phyloP scores from a whole-genome alignment of 1,140 invertebrate genomes.

The Saccostrea glomerata region DNA sequence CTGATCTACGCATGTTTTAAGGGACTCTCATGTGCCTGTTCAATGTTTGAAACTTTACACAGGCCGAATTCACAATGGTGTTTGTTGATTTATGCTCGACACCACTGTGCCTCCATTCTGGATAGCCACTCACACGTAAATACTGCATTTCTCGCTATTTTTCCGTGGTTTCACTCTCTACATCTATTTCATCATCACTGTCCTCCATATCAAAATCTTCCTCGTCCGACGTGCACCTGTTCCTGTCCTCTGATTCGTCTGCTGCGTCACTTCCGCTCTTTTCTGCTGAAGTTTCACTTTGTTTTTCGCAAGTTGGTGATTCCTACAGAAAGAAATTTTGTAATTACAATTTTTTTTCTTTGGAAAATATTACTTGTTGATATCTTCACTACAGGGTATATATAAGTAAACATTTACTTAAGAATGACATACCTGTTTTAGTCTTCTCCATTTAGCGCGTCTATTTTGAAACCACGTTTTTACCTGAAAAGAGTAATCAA shows the following conservation, averaged over 20 bases:
- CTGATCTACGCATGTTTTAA: too few species aligned
- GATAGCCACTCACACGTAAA: not conserved
- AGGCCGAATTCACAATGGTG: not conserved
- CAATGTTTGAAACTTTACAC: not conserved
- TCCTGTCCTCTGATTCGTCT: conserved; percentile 59
- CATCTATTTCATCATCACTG: conserved; percentile 69
- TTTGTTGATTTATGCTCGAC: not conserved
- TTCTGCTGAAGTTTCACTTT: conserved; percentile 51
- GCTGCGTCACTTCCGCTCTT: conserved; percentile 43
- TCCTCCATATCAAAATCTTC: conserved; percentile 65
- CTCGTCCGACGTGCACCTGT: conserved; percentile 62
- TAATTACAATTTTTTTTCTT: not conserved
- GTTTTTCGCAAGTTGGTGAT: conserved; percentile 66
- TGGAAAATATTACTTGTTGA: not conserved
- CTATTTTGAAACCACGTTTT: conserved; percentile 83
- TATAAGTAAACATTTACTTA: not conserved
- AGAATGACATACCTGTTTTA: conserved; percentile 71
- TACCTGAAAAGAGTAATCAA: conserved; percentile 76
- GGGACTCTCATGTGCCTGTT: not conserved
- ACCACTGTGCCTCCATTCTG: not conserved
- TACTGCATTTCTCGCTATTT: not conserved
- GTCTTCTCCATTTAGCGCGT: conserved; percentile 82
- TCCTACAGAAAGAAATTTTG: conserved; percentile 59
- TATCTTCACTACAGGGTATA: not conserved
- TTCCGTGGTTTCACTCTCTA: conserved; percentile 59